Conservation (phyloP, 2,113 vertebrate genomes). For the Ornithorhynchus anatinus region DNA sequence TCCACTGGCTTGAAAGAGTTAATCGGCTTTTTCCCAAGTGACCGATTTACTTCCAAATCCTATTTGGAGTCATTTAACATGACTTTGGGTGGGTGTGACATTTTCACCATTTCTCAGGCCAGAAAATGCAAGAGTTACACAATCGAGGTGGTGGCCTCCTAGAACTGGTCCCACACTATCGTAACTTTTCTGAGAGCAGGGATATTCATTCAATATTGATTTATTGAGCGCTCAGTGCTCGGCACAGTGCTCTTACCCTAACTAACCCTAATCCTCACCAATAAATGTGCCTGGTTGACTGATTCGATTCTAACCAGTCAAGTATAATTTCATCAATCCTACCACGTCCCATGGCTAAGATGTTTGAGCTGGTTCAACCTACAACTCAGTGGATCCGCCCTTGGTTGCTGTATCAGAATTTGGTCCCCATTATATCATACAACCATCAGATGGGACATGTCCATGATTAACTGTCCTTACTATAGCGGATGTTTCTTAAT, state of each 20-base stretch:
- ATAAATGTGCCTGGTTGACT: no score
- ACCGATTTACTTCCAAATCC: not conserved
- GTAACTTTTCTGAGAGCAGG: no score
- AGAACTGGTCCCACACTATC: no score
- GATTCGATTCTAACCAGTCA: not conserved
- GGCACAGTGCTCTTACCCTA: no score
- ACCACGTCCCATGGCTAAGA: not conserved
- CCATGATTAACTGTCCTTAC: not conserved
- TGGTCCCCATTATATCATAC: not conserved
- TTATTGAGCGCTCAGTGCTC: no score
- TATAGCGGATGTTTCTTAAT: not conserved
- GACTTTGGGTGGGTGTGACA: not conserved
- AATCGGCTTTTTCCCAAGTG: not conserved
- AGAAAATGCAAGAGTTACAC: not conserved
- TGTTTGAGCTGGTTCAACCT: not conserved
- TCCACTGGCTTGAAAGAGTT: not conserved
- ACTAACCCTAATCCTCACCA: no score
- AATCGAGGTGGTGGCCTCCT: not conserved
- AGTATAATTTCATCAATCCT: not conserved
- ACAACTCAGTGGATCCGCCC: not conserved
- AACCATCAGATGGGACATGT: not conserved
- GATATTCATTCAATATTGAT: no score
- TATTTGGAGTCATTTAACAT: not conserved
- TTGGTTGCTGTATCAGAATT: not conserved
- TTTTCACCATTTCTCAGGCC: not conserved